Evolutionary conservation across 2,113 vertebrate genomes (phyloP).

Genomic region (Sphyrna mokarran): DNA sequence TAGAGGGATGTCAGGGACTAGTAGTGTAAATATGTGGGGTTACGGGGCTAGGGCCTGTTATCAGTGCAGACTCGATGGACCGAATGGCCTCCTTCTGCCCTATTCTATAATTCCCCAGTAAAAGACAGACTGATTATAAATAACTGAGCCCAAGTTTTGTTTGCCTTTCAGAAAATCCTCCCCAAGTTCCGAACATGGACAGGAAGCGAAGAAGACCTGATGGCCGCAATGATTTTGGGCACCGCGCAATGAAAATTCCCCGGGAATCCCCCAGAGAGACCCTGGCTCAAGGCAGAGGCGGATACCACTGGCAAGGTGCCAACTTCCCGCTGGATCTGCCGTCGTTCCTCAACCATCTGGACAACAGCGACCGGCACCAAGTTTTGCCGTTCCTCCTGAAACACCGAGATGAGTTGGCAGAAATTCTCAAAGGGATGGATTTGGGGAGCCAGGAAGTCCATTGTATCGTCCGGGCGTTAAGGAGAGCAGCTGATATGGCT

Average conservation of each 20-base stretch:
- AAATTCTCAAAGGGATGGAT: rapidly evolving
- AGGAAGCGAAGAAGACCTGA: neutral
- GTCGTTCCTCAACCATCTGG: neutral
- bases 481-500: neutral
- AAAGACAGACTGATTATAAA: neutral
- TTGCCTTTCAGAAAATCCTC: neutral
- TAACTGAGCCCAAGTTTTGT: neutral
- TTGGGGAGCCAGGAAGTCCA: neutral
- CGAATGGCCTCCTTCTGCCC: no score
- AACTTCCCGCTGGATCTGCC: neutral
- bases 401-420: neutral
- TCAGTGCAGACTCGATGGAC: no score
- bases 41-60: no score
- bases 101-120: neutral
- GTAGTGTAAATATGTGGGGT: no score
- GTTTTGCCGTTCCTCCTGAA: neutral
- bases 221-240: no score
- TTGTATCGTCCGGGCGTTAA: neutral
- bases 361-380: neutral
- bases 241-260: no score
- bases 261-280: neutral
- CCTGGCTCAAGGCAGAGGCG: neutral
- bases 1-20: no score
- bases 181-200: neutral
- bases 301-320: neutral